Evolutionary conservation across 2,113 vertebrate species (phyloP), one percentile per base, ranked within the genome.

Genomic region (Rhinoptilus africanus): DNA sequence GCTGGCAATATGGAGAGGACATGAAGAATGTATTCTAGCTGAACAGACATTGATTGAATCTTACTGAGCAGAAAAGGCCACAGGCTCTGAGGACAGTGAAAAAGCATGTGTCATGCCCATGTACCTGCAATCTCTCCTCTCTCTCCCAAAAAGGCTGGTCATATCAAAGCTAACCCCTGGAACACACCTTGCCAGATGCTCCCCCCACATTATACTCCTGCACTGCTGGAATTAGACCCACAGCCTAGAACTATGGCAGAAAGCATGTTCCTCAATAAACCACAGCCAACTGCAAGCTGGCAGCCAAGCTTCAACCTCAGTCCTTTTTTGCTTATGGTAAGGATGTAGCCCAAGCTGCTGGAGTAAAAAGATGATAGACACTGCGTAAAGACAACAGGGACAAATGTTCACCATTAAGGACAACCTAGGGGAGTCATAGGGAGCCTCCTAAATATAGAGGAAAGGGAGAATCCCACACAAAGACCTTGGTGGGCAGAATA

Each of bases 161-260:
- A 32, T 27, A 72, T 34, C 43, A 72, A 76, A 68, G 6, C 13
- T 50, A 28, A 60, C 22, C 32, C 13, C 56, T 18, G 30, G 27
- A 87, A 77, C 9, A 57, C 0, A 0, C 48, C 23, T 56, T 63
- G 66, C 7, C 34, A 24, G 7, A 9, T 6, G 3, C 3, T 59
- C 8, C 12, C 18, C 32, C 13, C 26, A 12, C 19, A 10, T 50
- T 15, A 39, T 17, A 24, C 18, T 39, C 6, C 45, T 39, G 41
- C 12, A 27, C 39, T 62, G 32, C 15, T 0, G 0, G 28, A 45
- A 7, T 15, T 11, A 66, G 8, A 81, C 8, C 19, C 27, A n/a
- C 12, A 53, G 34, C 14, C 34, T 48, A 69, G 34, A 69, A 28
- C 18, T 32, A 78, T 0, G 24, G 30, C 45, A 85, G 41, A 57